A percentile compares a stretch with the other conserved stretches of the same genome.
Conservation (phyloP, 2,113 vertebrate genomes). For the Archilochus colubris region DNA sequence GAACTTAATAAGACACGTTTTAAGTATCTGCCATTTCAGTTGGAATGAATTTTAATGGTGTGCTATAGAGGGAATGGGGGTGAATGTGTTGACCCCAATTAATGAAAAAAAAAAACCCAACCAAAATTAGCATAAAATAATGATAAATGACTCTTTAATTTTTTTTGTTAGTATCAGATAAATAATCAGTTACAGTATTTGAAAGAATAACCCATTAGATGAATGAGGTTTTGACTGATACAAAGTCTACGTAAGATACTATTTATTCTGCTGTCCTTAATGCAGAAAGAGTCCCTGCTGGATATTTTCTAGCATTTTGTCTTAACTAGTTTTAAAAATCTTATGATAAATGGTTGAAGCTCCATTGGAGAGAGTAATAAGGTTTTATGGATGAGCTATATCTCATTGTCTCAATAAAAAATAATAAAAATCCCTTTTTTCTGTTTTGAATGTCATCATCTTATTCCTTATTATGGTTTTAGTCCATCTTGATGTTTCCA, state of each 20-base stretch:
- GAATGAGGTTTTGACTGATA: not conserved
- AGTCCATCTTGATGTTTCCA: not conserved
- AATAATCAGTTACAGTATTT: not conserved
- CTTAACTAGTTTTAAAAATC: constrained; percentile 24
- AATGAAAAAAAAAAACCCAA: not conserved
- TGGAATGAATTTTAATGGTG: not conserved
- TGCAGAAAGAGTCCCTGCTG: not conserved
- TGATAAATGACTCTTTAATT: not conserved
- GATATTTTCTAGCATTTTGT: constrained; percentile 16
- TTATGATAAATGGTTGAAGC: constrained; percentile 13
- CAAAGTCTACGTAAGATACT: not conserved
- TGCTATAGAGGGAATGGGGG: not conserved
- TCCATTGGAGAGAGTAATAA: not conserved
- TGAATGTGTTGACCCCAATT: not conserved
- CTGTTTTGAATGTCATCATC: constrained; percentile 8
- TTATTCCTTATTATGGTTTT: not conserved
- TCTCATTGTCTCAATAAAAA: constrained; percentile 35
- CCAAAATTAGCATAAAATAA: not conserved
- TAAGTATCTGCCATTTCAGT: not conserved
- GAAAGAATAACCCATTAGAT: not conserved
- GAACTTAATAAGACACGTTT: not conserved
- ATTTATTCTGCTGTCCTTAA: not conserved
- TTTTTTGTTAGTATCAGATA: not conserved
- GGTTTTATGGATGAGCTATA: constrained; percentile 16
- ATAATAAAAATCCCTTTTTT: not conserved